Conservation (phyloP, 2,888 invertebrate genomes). For the Dynastes hyllus region DNA sequence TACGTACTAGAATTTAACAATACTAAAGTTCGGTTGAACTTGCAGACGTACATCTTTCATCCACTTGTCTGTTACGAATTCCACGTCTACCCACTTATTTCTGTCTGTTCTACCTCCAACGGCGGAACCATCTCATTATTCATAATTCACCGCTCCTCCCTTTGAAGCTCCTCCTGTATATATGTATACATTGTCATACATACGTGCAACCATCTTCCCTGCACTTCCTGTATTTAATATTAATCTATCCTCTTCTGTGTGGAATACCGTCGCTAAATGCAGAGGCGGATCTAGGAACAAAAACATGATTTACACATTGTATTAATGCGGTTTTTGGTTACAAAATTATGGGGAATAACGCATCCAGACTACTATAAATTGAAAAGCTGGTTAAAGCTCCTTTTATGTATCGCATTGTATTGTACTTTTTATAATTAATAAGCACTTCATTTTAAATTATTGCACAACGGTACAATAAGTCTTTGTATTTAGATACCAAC, state of each 20-base stretch:
- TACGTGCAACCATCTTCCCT: conserved; percentile 22
- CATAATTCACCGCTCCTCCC: conserved; percentile 63
- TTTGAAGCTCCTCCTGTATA: conserved; percentile 42
- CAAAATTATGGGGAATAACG: too few species aligned
- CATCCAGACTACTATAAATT: too few species aligned
- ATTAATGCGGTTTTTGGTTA: background rate
- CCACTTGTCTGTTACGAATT: conserved; percentile 65
- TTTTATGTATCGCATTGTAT: too few species aligned
- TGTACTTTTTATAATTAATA: too few species aligned
- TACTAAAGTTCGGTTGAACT: conserved; percentile 59
- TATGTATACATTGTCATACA: conserved; percentile 29
- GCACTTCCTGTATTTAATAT: conserved; percentile 33
- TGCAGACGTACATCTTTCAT: conserved; percentile 66
- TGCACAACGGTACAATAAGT: too few species aligned
- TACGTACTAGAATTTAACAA: conserved; percentile 49
- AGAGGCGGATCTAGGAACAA: conserved; percentile 5
- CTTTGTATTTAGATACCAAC: too few species aligned
- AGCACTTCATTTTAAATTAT: too few species aligned
- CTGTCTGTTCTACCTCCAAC: conserved; percentile 61
- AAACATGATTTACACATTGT: background rate
- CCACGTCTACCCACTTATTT: conserved; percentile 67
- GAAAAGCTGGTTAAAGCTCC: too few species aligned
- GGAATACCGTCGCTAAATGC: background rate
- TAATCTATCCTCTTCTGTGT: conserved; percentile 6
- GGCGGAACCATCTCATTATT: conserved; percentile 64